Base-by-base conservation (phyloP, 23 tunicate genomes). In the Halocynthia roretzi region DNA sequence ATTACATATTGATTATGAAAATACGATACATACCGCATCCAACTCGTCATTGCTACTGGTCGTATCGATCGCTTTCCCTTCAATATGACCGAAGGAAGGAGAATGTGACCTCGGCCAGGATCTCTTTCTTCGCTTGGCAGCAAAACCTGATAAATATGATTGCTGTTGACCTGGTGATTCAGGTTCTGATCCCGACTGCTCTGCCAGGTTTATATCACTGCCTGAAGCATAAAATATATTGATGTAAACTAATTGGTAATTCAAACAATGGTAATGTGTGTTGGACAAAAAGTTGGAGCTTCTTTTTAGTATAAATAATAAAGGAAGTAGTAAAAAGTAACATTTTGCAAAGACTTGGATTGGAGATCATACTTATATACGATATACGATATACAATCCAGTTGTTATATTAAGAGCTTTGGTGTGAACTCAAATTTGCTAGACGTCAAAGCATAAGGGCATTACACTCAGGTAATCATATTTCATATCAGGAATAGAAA, bases 41-140 rank as follows among this genome's bases (percentile, higher is more conserved):
- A 54, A 15, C 23, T 63, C 68, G 20, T 63, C 68, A 8, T 31
- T 44, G 22, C 68, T 63, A 10, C 68, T 63, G 8, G 68, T 44
- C 20, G 68, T 63, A 19, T 63, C 68, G 20, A 7, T 63, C 20
- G 20, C 20, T 10, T 63, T 63, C 11, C 68, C 68, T 63, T 63
- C 68, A 7, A 44, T 63, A n/a, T n/a, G n/a, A n/a, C n/a, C n/a
- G n/a, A 65, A 65, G 31, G 70, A 65, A 65, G 70, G 70, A 40
- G 70, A 65, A 0, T 48, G 14, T 20, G 70, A 65, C 17, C 70
- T 65, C 23, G 70, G 70, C 70, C 70, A 65, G 0, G 70, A 65
- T 65, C n/a, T 11, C 23, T 65, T 65, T 65, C 70, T 65, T 14
- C 70, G 22, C 9, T 65, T 65, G 9, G 14, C 23, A 65, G 14